Conservation (phyloP, 35 echinoderm and acorn worm genomes). For the Amphiura filiformis region DNA sequence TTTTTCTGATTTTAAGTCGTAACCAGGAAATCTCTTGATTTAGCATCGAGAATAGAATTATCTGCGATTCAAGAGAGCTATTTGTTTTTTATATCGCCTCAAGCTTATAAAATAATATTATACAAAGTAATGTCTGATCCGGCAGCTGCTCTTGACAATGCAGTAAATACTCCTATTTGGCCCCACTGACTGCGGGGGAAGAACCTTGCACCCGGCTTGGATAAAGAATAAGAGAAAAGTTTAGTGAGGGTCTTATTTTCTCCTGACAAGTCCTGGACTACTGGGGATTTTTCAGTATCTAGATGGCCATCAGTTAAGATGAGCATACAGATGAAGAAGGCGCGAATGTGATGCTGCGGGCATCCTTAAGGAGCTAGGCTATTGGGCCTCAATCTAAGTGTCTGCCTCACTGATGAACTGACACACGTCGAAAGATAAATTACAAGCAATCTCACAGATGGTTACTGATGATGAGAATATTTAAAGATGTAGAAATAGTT, state of each 20-base stretch:
- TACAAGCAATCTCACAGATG: not conserved
- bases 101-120: slow-evolving; percentile 10
- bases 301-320: not conserved
- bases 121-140: slow-evolving; percentile 6
- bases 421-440: slow-evolving; percentile 4
- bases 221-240: not conserved
- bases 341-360: not conserved
- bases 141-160: not conserved
- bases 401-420: not conserved
- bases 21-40: not conserved
- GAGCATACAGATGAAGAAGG: not conserved
- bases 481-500: not conserved
- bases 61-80: not conserved
- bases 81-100: not conserved
- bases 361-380: not conserved
- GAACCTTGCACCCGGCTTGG: not conserved
- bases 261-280: not conserved
- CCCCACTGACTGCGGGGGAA: slow-evolving; percentile 1
- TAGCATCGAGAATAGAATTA: not conserved
- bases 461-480: not conserved
- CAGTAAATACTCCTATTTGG: slow-evolving; percentile 1
- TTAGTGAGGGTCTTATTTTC: not conserved
- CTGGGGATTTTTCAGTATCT: not conserved
- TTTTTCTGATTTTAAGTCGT: not conserved
- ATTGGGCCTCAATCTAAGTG: not conserved